phyloP scores from a whole-genome alignment of 2,113 vertebrate genomes.

The Cisticola juncidis region DNA sequence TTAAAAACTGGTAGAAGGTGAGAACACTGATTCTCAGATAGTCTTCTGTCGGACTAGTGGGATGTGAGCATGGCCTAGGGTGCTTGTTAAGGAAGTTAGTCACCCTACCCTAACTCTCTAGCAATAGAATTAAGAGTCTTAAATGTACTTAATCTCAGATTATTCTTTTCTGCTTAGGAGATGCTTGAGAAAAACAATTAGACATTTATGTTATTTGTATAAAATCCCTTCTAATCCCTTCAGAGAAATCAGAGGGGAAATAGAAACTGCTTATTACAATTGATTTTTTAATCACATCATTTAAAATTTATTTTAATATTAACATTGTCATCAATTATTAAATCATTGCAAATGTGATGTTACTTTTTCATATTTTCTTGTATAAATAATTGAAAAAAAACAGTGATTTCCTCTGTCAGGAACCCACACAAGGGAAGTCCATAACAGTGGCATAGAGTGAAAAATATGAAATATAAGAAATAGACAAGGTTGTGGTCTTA shows the following conservation, averaged over 20 bases:
- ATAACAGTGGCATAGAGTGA: not conserved
- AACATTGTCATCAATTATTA: not conserved
- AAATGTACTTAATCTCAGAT: not conserved
- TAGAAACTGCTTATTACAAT: not conserved
- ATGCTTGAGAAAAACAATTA: not conserved
- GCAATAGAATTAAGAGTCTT: not conserved
- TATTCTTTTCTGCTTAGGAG: not conserved
- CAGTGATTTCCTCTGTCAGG: not conserved
- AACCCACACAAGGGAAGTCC: not conserved
- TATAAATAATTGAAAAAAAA: not conserved
- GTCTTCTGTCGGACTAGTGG: not conserved
- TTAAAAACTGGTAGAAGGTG: not conserved
- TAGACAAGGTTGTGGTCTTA: not conserved
- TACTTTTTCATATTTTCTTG: not conserved
- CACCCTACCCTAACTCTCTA: not conserved
- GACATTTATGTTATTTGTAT: not conserved
- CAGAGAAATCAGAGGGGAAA: not conserved
- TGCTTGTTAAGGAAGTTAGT: not conserved
- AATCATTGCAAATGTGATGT: not conserved
- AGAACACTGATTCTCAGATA: not conserved
- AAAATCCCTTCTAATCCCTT: not conserved
- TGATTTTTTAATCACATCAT: not conserved
- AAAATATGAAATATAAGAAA: not conserved
- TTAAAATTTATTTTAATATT: not conserved
- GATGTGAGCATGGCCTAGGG: accelerated